These are phyloP conservation scores for Sphinx pinastri DNA, from an alignment of 2,888 invertebrate species.

Conservation along the genomic window DNA sequence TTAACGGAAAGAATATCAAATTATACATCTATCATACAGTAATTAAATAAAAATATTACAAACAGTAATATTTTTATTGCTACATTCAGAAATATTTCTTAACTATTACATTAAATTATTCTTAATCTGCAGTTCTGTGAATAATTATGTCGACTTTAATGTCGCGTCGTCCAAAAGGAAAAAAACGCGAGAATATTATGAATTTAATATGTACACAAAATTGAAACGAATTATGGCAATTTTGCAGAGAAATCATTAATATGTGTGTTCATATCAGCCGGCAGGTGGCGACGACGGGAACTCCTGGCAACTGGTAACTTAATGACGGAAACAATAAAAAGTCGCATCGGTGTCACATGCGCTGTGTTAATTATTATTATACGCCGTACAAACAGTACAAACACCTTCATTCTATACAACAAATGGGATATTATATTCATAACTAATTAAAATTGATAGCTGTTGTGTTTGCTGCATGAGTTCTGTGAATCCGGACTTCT, in stretches of 20 bases:
- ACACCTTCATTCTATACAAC: slow-evolving; percentile 16
- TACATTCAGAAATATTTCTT: too few species aligned
- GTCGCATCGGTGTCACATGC: slow-evolving; percentile 40
- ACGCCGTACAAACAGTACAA: slow-evolving; percentile 26
- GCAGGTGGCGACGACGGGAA: slow-evolving; percentile 45
- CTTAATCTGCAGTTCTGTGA: too few species aligned
- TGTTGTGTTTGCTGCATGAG: slow-evolving; percentile 1
- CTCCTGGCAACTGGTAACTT: slow-evolving; percentile 41
- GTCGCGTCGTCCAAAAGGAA: not conserved
- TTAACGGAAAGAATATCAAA: slow-evolving; percentile 49
- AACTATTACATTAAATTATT: too few species aligned
- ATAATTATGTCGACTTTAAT: not conserved
- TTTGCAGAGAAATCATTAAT: slow-evolving; percentile 46
- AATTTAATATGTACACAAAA: not conserved
- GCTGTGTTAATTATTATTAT: slow-evolving; percentile 44
- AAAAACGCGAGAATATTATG: not conserved
- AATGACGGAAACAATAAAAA: slow-evolving; percentile 32
- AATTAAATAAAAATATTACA: not conserved
- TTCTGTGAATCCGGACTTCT: not conserved
- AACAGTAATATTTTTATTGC: too few species aligned
- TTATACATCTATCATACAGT: not conserved
- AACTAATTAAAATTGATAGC: slow-evolving; percentile 17
- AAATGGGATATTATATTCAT: slow-evolving; percentile 14
- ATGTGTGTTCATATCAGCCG: slow-evolving; percentile 37
- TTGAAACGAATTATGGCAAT: slow-evolving; percentile 29